Base-by-base conservation (phyloP, 2,888 invertebrate species). In the Apodemia hepburni region DNA sequence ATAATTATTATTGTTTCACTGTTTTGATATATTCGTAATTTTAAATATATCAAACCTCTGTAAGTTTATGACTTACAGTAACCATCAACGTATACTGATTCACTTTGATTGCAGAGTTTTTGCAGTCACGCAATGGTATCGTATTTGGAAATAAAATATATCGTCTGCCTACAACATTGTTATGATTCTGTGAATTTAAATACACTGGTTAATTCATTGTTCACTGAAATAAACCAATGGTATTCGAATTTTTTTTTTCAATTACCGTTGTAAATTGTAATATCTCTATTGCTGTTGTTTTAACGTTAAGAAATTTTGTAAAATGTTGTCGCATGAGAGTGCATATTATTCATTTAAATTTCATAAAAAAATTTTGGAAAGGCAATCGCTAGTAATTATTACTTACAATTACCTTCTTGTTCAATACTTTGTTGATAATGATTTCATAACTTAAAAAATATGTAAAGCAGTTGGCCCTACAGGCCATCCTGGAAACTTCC, bases 121-220 rank as follows among this genome's bases (percentile, higher is more conserved):
- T 64, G 69, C 64, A 75, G 78, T 80, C 86, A 85, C 85, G 83
- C 86, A 74, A 84, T 75, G 64, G 69, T 17, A 69, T 72, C 69
- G 63, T 64, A 69, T 68, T 69, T 54, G 51, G 51, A 54, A 54
- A 64, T 61, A 54, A n/a, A 54, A 54, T 22, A 54, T 54, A 22
- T 54, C 22, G 12, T 54, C 22, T 54, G 22, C 27, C 18, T 18
- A 17, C 18, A 51, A 51, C 17, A 51, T 51, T 51, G 42, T 42
- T 4, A 42, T 42, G 42, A 42, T 42, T 42, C 42, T 42, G 42
- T 15, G 15, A 15, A 42, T 42, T 42, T 42, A 15, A 42, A 1
- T 42, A 42, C 42, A 15, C 11, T 15, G 12, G 42, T 12, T 42
- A 42, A 42, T 42, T 42, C 42, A 42, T 15, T 42, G 5, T 42